phyloP scores from a whole-genome alignment of 2,888 invertebrate genomes.

The Glomeris marginata region DNA sequence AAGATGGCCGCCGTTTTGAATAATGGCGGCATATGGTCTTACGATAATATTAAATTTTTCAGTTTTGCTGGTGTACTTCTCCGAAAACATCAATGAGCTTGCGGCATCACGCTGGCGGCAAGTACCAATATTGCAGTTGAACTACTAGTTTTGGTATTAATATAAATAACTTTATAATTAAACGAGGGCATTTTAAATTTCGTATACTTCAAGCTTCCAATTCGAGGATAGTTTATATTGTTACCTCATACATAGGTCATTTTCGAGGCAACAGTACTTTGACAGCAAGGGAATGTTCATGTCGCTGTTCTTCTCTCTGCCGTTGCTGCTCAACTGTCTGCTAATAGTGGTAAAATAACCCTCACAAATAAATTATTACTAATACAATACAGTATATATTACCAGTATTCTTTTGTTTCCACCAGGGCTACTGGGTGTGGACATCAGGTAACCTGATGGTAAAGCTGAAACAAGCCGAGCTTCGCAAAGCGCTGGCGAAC shows the following conservation, averaged over 20 bases:
- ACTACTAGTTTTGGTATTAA: background rate
- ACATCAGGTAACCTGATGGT: constrained; percentile 77
- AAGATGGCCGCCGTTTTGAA: too few species aligned
- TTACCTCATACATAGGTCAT: constrained; percentile 38
- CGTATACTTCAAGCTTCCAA: background rate
- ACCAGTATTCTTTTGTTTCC: constrained; percentile 25
- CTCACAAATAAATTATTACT: background rate
- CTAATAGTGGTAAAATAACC: constrained; percentile 76
- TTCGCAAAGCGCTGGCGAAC: background rate
- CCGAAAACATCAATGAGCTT: constrained; percentile 76
- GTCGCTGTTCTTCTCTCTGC: constrained; percentile 84
- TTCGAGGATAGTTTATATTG: constrained; percentile 6
- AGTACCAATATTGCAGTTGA: constrained; percentile 19
- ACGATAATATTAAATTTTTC: too few species aligned
- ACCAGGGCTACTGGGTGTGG: constrained; percentile 74
- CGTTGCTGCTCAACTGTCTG: constrained; percentile 80
- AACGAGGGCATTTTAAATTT: background rate
- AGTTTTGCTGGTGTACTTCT: constrained; percentile 77
- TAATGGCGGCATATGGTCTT: too few species aligned
- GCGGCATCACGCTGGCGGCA: constrained; percentile 71
- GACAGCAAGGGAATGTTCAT: constrained; percentile 87
- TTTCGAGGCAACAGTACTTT: constrained; percentile 84
- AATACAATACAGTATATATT: too few species aligned
- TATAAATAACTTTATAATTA: background rate
- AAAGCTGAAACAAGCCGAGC: constrained; percentile 62